phyloP scores from a whole-genome alignment of 1,140 invertebrate genomes.

The Panulirus ornatus region DNA sequence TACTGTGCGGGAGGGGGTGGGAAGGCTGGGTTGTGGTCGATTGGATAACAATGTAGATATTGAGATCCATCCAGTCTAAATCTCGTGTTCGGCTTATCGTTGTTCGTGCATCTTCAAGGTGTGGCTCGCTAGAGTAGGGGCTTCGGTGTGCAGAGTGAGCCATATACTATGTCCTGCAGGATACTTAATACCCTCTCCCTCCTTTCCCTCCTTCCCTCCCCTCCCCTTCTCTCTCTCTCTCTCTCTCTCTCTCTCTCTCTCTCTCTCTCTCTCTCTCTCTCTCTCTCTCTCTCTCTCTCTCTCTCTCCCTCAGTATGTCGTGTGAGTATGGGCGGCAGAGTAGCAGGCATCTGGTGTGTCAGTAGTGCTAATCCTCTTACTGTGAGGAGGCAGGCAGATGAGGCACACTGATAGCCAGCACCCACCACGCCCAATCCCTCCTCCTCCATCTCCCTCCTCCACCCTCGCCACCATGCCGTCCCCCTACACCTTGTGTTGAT shows the following conservation, averaged over 20 bases:
- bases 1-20: no score
- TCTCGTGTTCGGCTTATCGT: no score
- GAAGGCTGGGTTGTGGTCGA: no score
- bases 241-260: conserved; percentile 16
- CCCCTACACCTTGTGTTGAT: not conserved
- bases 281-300: conserved; percentile 56
- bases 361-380: conserved; percentile 1
- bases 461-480: not conserved
- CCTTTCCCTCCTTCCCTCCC: conserved; percentile 8
- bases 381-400: not conserved
- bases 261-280: conserved; percentile 52
- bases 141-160: not conserved
- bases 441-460: not conserved
- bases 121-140: no score
- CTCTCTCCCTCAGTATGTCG: conserved; percentile 6
- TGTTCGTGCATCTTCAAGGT: no score
- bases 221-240: conserved; percentile 53
- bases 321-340: not conserved
- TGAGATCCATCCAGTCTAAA: no score
- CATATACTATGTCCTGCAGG: conserved; percentile 6
- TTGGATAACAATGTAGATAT: no score
- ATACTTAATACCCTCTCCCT: conserved; percentile 26
- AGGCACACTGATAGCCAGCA: not conserved
- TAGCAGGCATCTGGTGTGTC: not conserved
- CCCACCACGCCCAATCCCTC: not conserved